Conservation (phyloP, 2,113 vertebrate genomes). For the Dicrurus megarhynchus region DNA sequence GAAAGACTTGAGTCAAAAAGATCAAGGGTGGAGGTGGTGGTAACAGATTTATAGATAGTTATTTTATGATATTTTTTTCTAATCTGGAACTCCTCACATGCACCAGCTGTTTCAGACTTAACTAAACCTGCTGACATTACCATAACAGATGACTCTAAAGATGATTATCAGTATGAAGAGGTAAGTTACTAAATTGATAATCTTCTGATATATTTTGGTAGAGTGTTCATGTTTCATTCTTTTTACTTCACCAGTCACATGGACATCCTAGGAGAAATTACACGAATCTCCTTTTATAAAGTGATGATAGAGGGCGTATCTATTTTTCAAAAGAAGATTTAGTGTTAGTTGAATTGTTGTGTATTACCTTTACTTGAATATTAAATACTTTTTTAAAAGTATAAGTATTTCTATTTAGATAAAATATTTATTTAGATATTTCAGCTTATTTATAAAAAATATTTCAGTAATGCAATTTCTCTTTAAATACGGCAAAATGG, state of each 20-base stretch:
- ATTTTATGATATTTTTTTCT: neutral
- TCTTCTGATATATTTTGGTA: neutral
- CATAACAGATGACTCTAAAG: conserved; percentile 69
- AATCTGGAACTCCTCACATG: neutral
- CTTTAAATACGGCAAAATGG: neutral
- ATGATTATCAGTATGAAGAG: conserved; percentile 81
- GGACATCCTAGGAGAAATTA: neutral
- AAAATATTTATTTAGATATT: neutral
- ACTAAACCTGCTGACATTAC: conserved; percentile 63
- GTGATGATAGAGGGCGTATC: neutral
- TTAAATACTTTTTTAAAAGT: neutral
- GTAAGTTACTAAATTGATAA: conserved; percentile 51
- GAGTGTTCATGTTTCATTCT: neutral
- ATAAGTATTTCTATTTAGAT: neutral
- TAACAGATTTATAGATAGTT: neutral
- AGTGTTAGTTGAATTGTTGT: neutral
- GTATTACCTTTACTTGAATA: neutral
- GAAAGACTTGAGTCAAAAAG: neutral
- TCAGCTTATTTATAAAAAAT: neutral
- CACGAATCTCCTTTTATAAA: neutral
- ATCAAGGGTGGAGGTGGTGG: neutral
- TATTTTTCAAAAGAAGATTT: neutral
- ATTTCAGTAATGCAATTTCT: neutral
- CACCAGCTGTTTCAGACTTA: conserved; percentile 63
- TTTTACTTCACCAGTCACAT: neutral